These are phyloP conservation scores for Anorthoa munda DNA, from an alignment of 2,888 invertebrate genomes.

Conservation along the genomic window DNA sequence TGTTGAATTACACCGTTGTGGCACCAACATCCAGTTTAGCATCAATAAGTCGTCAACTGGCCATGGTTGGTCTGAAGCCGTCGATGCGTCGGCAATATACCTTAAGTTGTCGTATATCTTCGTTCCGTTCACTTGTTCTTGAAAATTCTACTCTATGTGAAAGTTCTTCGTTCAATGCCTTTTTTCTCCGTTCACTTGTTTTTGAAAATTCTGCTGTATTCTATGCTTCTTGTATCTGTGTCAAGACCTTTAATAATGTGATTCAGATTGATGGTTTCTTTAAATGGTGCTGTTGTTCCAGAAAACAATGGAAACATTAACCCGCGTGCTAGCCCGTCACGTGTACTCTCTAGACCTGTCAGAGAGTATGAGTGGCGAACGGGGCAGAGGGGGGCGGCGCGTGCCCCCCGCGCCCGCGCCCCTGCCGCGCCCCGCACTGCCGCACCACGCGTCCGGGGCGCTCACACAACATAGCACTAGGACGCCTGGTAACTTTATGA, in stretches of 20 bases:
- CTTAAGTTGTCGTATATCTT: no score
- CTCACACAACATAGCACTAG: conserved; percentile 63
- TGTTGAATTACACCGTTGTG: no score
- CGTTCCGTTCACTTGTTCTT: not conserved
- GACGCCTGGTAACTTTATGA: conserved; percentile 70
- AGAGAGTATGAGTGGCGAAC: conserved; percentile 95
- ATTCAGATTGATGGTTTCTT: no score
- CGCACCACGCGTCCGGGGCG: conserved; percentile 65
- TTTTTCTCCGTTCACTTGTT: no score
- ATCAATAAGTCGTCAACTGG: not conserved
- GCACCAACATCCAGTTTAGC: not conserved
- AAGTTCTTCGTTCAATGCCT: no score
- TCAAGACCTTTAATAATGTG: no score
- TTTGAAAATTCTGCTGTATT: no score
- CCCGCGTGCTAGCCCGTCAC: conserved; percentile 98
- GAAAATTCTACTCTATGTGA: not conserved
- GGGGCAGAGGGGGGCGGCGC: conserved; percentile 65
- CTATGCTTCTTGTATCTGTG: no score
- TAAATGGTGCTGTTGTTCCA: conserved; percentile 72
- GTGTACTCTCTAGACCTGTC: conserved; percentile 98
- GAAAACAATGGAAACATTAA: conserved; percentile 99
- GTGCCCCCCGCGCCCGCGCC: conserved; percentile 70
- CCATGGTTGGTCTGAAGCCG: not conserved
- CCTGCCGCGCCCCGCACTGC: conserved; percentile 72
- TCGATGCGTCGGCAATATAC: no score